Percentiles rank a stretch among this genome's conserved stretches.
These are phyloP conservation scores for Harpagoxenus sublaevis DNA, from an alignment of 2,888 invertebrate species.

Conservation along the genomic window DNA sequence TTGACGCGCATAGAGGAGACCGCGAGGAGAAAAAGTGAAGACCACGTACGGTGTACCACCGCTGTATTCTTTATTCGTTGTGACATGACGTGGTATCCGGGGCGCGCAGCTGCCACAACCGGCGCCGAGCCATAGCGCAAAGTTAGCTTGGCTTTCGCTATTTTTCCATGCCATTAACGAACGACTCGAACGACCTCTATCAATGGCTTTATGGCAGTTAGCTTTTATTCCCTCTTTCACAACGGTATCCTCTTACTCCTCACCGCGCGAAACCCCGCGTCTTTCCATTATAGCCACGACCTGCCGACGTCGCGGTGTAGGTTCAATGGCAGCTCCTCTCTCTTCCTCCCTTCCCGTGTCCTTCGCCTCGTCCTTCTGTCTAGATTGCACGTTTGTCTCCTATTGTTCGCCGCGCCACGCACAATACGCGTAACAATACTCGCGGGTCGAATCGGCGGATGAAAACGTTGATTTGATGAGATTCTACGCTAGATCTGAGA, in stretches of 20 bases:
- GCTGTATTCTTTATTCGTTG: constrained; percentile 57
- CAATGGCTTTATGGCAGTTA: constrained; percentile 82
- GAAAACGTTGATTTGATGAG: constrained; percentile 37
- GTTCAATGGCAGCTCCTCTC: constrained; percentile 32
- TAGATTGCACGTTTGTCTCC: constrained; percentile 44
- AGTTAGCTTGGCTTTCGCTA: constrained; percentile 80
- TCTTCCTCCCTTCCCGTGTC: constrained; percentile 2
- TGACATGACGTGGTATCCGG: constrained; percentile 53
- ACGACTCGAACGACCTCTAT: constrained; percentile 82
- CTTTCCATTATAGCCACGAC: constrained; percentile 47
- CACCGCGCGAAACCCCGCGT: constrained; percentile 39
- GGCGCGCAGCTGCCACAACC: constrained; percentile 65
- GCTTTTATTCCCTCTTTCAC: constrained; percentile 78
- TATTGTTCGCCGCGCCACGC: constrained; percentile 41
- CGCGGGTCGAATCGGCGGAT: constrained; percentile 16
- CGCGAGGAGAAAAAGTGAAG: background rate
- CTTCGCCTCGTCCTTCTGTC: constrained; percentile 9
- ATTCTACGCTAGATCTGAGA: background rate
- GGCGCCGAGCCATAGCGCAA: constrained; percentile 72
- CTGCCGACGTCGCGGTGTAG: constrained; percentile 41
- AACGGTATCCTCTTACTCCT: constrained; percentile 46
- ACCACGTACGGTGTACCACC: constrained; percentile 24
- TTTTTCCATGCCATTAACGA: constrained; percentile 84
- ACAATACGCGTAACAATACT: constrained; percentile 29
- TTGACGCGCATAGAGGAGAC: background rate